Evolutionary conservation across 2,888 invertebrate genomes (phyloP), one percentile per base, ranked within the genome.

Genomic region (Empis livida): DNA sequence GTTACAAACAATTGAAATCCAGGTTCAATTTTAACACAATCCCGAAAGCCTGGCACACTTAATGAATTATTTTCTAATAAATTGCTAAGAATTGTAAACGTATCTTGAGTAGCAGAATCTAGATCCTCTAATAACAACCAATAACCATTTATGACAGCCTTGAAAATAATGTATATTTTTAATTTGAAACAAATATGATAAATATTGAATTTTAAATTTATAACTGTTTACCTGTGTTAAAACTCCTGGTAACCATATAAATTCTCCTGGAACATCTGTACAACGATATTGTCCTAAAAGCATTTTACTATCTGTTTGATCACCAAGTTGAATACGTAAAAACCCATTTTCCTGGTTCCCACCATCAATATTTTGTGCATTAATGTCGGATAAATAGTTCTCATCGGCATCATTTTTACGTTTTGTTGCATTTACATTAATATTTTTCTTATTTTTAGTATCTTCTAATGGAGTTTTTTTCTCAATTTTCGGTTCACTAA

Each of bases 41-140:
- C 89, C 42, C 90, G 80, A 64, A 89, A 92, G 0, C 94, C 94
- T 5, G 94, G 93, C 5, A 96, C 84, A 47, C 83, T 80, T 2
- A 95, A 73, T 16, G 78, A 78, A 49, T 82, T 79, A 46, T 86
- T 83, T 69, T 96, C 93, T 37, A 95, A 69, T 5, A 97, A 73
- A 42, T 88, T 86, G 53, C 86, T 80, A 11, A 97, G 67, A 13
- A 93, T 79, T 0, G 94, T 88, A 1, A 90, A 82, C 0, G 97
- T 91, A 65, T 99, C 99, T 61, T 88, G 79, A 2, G 92, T 88
- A 2, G 95, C 96, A 51, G 83, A 81, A 64, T 99, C 96, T 43
- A 99, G 81, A 64, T 99, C 99, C 73, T 99, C 97, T 51, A 99
- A 70, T 3, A 99, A 72, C 23, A 99, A 68, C 95, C 97, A 97